Percentiles rank a stretch among this genome's conserved stretches.
phyloP scores from a whole-genome alignment of 2,113 vertebrate genomes.

The Varanus komodoensis region DNA sequence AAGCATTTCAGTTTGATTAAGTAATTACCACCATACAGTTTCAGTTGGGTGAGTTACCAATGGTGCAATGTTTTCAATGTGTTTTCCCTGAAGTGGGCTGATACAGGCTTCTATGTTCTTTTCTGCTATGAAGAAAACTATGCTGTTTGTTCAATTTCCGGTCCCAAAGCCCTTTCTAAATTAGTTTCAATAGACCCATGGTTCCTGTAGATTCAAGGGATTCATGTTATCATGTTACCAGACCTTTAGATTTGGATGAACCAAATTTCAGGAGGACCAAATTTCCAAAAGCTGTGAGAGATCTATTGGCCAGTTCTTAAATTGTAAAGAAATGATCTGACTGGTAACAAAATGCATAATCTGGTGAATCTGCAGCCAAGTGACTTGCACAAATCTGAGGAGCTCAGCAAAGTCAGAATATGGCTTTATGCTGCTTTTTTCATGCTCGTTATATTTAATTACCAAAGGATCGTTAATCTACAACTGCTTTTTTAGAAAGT shows the following conservation, averaged over 20 bases:
- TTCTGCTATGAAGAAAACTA: background rate
- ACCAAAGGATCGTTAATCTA: conserved; percentile 40
- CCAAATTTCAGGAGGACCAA: no score
- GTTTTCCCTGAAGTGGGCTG: background rate
- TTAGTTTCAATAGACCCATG: background rate
- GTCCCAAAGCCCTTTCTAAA: background rate
- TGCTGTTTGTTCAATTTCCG: background rate
- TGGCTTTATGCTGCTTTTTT: conserved; percentile 33
- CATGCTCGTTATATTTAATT: conserved; percentile 8
- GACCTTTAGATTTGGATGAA: no score
- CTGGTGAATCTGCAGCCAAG: no score
- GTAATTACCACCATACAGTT: background rate
- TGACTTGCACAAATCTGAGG: background rate
- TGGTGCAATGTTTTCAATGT: background rate
- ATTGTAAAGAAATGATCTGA: no score
- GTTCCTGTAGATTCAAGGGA: no score
- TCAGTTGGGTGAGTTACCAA: background rate
- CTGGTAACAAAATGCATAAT: no score
- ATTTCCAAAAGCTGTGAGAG: no score
- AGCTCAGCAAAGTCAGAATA: conserved; percentile 11
- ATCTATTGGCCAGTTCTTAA: no score
- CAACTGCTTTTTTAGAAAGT: background rate
- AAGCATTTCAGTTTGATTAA: background rate
- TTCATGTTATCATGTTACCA: no score
- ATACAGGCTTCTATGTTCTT: background rate